phyloP scores from a whole-genome alignment of 2,888 invertebrate genomes.

The Hirtodrosophila cameraria region DNA sequence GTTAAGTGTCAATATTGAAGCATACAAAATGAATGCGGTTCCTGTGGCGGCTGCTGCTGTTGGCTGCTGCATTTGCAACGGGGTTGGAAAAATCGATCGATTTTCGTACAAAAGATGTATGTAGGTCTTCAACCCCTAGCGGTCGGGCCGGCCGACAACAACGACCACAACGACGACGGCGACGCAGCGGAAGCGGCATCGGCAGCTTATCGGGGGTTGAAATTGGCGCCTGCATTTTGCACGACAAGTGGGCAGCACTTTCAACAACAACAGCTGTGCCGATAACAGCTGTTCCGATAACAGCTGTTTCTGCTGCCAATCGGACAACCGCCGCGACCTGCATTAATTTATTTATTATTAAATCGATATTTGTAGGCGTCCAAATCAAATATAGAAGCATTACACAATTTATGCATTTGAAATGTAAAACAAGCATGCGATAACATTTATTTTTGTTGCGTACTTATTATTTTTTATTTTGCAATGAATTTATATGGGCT shows the following conservation, averaged over 20 bases:
- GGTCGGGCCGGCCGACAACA: background rate
- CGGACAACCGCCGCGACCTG: slow-evolving; percentile 59
- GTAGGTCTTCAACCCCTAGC: slow-evolving; percentile 71
- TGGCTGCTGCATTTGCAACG: slow-evolving; percentile 26
- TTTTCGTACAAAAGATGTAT: slow-evolving; percentile 44
- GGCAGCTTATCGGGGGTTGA: slow-evolving; percentile 41
- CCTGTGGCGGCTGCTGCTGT: slow-evolving; percentile 17
- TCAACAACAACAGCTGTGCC: slow-evolving; percentile 31
- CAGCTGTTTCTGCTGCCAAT: slow-evolving; percentile 26
- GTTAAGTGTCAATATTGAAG: too few species aligned
- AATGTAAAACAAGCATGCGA: too few species aligned
- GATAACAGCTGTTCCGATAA: slow-evolving; percentile 41
- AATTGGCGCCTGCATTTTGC: slow-evolving; percentile 49
- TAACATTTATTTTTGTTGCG: too few species aligned
- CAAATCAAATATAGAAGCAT: too few species aligned
- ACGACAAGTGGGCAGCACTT: slow-evolving; percentile 51
- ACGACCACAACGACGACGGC: too few species aligned
- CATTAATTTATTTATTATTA: slow-evolving; percentile 64
- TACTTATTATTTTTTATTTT: too few species aligned
- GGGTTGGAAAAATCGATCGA: slow-evolving; percentile 79
- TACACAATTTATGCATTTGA: too few species aligned
- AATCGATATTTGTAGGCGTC: slow-evolving; percentile 39
- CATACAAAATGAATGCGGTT: too few species aligned
- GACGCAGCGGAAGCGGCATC: too few species aligned
- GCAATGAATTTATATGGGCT: too few species aligned